These are phyloP conservation scores for Dolichoris vasculosae DNA, from an alignment of 1,140 invertebrate species.

Conservation along the genomic window DNA sequence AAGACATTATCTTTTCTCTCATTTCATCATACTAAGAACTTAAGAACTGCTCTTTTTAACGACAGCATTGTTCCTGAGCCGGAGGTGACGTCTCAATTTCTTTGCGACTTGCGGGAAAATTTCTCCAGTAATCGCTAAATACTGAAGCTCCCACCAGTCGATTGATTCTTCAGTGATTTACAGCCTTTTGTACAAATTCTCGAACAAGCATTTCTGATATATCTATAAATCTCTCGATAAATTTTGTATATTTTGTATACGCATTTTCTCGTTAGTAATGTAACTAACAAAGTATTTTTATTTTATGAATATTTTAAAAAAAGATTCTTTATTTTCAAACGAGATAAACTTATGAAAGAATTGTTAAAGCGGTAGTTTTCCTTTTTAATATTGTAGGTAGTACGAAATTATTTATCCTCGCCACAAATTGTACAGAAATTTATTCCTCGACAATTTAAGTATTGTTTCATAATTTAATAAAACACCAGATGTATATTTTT, in stretches of 20 bases:
- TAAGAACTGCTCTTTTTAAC: conserved; percentile 59
- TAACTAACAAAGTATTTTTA: background rate
- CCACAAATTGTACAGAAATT: background rate
- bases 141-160: conserved; percentile 34
- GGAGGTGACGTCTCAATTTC: conserved; percentile 52
- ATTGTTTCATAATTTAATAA: background rate
- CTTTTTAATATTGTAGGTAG: too few species aligned
- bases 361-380: too few species aligned
- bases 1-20: conserved; percentile 44
- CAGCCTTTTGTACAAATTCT: conserved; percentile 47
- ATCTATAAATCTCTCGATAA: background rate
- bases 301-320: background rate
- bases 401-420: background rate
- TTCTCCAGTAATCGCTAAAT: conserved; percentile 37
- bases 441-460: background rate
- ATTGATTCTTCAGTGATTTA: conserved; percentile 51
- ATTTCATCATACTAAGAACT: conserved; percentile 48
- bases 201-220: conserved; percentile 13
- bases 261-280: background rate
- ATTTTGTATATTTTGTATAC: background rate
- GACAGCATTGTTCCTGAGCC: conserved; percentile 58
- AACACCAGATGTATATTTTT: background rate
- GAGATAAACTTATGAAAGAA: too few species aligned
- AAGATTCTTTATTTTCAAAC: too few species aligned
- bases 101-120: conserved; percentile 30